phyloP scores from a whole-genome alignment of 2,797 vertebrate genomes.

The Cynodonichthys magdalenae region DNA sequence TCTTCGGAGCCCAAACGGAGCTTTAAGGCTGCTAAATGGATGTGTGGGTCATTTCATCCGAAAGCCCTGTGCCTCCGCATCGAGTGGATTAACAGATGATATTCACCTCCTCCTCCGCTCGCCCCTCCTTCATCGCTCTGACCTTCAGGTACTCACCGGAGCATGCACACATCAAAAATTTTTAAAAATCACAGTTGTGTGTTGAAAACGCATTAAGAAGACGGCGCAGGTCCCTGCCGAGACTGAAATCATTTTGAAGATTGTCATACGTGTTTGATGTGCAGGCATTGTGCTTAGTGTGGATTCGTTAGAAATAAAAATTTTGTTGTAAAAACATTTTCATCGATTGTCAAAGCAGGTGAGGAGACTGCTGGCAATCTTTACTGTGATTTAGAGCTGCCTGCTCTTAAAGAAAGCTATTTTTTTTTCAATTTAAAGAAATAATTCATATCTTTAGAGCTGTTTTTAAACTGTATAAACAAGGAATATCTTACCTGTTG shows the following conservation, averaged over 20 bases:
- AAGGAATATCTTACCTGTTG: background rate
- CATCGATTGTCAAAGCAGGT: constrained; percentile 31
- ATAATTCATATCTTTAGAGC: background rate
- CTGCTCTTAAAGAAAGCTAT: constrained; percentile 18
- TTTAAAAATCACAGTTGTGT: constrained; percentile 9
- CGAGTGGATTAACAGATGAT: constrained; percentile 50
- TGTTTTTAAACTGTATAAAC: background rate
- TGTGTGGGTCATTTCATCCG: constrained; percentile 13
- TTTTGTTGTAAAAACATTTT: constrained; percentile 50
- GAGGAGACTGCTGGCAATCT: constrained; percentile 17
- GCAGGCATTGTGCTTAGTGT: constrained; percentile 53
- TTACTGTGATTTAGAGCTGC: constrained; percentile 31
- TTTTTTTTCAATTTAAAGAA: constrained; percentile 28
- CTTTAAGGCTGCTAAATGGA: constrained; percentile 43
- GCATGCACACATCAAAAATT: constrained; percentile 49
- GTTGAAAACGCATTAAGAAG: constrained; percentile 32
- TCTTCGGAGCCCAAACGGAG: constrained; percentile 18
- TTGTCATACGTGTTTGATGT: constrained; percentile 50
- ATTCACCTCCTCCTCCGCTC: background rate
- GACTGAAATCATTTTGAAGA: constrained; percentile 35
- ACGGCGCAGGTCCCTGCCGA: constrained; percentile 1
- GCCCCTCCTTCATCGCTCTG: constrained; percentile 12
- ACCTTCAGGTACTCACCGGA: constrained; percentile 41
- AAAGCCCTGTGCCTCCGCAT: constrained; percentile 1
- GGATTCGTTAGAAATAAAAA: constrained; percentile 44